Evolutionary conservation across 2,888 invertebrate species (phyloP).

Genomic region (Cyrtodaria siliqua): DNA sequence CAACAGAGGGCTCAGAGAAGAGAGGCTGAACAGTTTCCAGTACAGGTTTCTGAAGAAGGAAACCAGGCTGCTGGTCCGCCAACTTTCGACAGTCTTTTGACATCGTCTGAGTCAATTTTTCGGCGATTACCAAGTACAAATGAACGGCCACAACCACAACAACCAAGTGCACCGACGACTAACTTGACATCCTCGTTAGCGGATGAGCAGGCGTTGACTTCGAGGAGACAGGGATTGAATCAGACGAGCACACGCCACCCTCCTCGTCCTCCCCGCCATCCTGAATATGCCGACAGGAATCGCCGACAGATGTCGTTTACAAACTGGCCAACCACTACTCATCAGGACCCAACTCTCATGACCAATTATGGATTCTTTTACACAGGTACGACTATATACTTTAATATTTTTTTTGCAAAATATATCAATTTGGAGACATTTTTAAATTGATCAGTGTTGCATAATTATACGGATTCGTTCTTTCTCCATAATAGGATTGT

Average conservation of each 20-base stretch:
- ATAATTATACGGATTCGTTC: too few species aligned
- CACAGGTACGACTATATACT: too few species aligned
- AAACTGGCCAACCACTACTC: slow-evolving; percentile 41
- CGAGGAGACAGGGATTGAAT: slow-evolving; percentile 6
- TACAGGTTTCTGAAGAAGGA: slow-evolving; percentile 15
- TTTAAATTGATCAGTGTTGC: too few species aligned
- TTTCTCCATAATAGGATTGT: too few species aligned
- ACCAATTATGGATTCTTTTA: slow-evolving; percentile 53
- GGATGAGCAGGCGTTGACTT: slow-evolving; percentile 11
- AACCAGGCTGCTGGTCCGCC: slow-evolving; percentile 6
- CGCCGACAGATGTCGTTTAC: slow-evolving; percentile 28
- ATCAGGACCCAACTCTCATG: slow-evolving; percentile 45
- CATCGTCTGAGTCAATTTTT: slow-evolving; percentile 23
- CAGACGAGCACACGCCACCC: neutral
- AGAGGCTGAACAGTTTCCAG: neutral
- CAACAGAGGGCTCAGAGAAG: neutral
- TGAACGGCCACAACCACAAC: neutral
- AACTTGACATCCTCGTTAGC: slow-evolving; percentile 14
- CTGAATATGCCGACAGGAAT: slow-evolving; percentile 29
- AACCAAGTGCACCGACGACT: slow-evolving; percentile 17
- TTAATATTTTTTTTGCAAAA: too few species aligned
- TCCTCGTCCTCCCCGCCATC: slow-evolving; percentile 34
- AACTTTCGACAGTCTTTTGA: slow-evolving; percentile 14
- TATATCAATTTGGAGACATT: too few species aligned
- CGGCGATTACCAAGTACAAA: neutral